A percentile compares a stretch with the other conserved stretches of the same genome.
Conservation (phyloP, 2,888 invertebrate genomes). For the Margaritifera margaritifera region DNA sequence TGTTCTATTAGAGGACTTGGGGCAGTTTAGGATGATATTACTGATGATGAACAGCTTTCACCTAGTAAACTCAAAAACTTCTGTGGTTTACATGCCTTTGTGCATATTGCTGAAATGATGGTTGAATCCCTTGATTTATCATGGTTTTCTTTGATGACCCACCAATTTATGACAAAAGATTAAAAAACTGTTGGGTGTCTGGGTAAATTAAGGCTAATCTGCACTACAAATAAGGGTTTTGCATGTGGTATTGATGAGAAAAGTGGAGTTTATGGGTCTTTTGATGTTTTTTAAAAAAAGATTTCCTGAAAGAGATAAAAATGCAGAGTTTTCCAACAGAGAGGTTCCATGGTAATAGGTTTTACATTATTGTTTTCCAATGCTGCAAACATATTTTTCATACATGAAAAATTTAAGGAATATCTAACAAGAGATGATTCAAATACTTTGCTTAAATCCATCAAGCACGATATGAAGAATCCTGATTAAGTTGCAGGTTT, state of each 20-base stretch:
- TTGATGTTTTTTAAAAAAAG: constrained; percentile 16
- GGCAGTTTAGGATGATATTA: constrained; percentile 11
- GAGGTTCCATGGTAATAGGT: constrained; percentile 24
- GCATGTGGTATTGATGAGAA: constrained; percentile 28
- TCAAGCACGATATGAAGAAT: constrained; percentile 17
- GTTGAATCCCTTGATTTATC: constrained; percentile 7
- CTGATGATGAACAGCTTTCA: constrained; percentile 10
- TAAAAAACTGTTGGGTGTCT: constrained; percentile 10
- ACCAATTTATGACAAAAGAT: constrained; percentile 1
- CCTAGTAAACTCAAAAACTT: constrained; percentile 26
- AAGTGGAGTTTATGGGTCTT: constrained; percentile 12
- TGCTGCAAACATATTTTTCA: constrained; percentile 21
- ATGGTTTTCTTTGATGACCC: constrained; percentile 17
- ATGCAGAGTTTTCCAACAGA: constrained; percentile 15
- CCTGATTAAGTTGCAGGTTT: constrained; percentile 19
- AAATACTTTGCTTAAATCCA: constrained; percentile 22
- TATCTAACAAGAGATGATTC: constrained; percentile 15
- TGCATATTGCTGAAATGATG: constrained; percentile 10
- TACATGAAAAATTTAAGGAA: constrained; percentile 12
- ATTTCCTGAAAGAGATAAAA: constrained; percentile 15
- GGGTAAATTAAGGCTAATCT: constrained; percentile 14
- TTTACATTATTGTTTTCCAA: constrained; percentile 26
- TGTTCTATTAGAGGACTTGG: constrained; percentile 7
- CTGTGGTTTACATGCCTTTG: constrained; percentile 13
- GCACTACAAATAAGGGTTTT: constrained; percentile 18